Evolutionary conservation across 2,888 invertebrate genomes (phyloP), one percentile per base, ranked within the genome.

Genomic region (Nephrocerus scutellatus): DNA sequence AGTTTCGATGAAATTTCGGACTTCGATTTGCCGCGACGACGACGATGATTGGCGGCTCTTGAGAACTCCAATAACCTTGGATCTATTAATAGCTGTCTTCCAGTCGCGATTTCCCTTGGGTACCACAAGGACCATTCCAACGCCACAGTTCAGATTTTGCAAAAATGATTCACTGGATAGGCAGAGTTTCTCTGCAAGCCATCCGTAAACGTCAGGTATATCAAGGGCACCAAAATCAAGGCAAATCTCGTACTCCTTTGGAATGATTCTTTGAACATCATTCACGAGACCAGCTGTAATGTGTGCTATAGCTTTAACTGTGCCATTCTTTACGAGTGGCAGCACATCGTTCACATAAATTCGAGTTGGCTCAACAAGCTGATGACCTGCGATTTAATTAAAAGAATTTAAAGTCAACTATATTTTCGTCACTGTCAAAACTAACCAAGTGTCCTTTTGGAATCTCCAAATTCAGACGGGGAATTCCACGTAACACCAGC

Each of bases 111-210:
- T 52, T 1, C 30, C 62, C 4, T 76, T 71, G 10, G 76, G 75
- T 7, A 85, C 82, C 24, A 97, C 75, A 30, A 91, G 65, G 15
- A 90, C 74, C 68, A 86, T 83, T 1, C 97, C 97, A 26, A 97
- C 74, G 1, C 97, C 97, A 68, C 95, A 96, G 71, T 98, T 98
- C 67, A 96, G 92, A 0, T 92, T 91, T 31, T 83, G 74, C 10
- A 90, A 72, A 82, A 98, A 80, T 62, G 93, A 89, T 39, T 72
- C 67, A 55, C 84, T 79, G 3, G 75, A 77, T 2, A 96, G 77
- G 31, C 77, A 74, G 12, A 89, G 81, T 52, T 75, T 75, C 25
- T 79, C 77, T 7, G 86, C 83, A 26, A 97, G 69, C 95, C 95
- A 97, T 15, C 84, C 80, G 66, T 91, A 95, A 12, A 96, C 79